Conservation (phyloP, 2,888 invertebrate species). For the Leistus spinibarbis region DNA sequence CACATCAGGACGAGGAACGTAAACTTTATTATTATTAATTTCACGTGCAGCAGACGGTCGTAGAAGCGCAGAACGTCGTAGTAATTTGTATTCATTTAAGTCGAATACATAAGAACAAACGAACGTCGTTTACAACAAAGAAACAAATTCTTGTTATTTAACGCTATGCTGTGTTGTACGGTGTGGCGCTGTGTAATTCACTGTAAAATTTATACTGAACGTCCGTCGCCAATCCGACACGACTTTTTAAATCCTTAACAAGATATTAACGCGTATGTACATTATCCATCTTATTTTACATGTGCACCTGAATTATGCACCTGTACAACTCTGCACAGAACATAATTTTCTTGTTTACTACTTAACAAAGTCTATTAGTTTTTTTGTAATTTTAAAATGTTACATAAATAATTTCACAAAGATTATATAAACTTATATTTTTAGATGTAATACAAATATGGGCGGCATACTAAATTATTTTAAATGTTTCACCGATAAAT, state of each 20-base stretch:
- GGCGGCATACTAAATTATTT: no score
- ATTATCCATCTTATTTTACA: constrained; percentile 18
- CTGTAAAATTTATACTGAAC: constrained; percentile 27
- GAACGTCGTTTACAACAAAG: constrained; percentile 23
- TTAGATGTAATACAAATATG: no score
- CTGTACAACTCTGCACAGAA: no score
- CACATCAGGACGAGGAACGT: not conserved
- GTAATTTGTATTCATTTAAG: constrained; percentile 30
- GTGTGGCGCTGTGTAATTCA: constrained; percentile 24
- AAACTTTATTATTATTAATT: constrained; percentile 19
- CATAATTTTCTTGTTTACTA: no score
- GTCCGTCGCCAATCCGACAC: no score
- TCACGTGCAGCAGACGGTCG: not conserved
- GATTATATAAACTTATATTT: no score
- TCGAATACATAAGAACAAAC: constrained; percentile 6
- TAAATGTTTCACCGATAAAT: no score
- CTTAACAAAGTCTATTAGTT: no score
- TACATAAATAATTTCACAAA: no score
- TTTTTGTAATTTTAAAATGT: no score
- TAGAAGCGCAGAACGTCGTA: not conserved
- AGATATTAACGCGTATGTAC: constrained; percentile 3
- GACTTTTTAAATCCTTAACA: constrained; percentile 14
- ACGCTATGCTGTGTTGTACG: constrained; percentile 18
- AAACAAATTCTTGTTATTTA: constrained; percentile 36
- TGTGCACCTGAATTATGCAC: no score